Percentiles rank a stretch among this genome's conserved stretches.
These are phyloP conservation scores for Argyra leucocephala DNA, from an alignment of 2,888 invertebrate genomes.

Conservation along the genomic window DNA sequence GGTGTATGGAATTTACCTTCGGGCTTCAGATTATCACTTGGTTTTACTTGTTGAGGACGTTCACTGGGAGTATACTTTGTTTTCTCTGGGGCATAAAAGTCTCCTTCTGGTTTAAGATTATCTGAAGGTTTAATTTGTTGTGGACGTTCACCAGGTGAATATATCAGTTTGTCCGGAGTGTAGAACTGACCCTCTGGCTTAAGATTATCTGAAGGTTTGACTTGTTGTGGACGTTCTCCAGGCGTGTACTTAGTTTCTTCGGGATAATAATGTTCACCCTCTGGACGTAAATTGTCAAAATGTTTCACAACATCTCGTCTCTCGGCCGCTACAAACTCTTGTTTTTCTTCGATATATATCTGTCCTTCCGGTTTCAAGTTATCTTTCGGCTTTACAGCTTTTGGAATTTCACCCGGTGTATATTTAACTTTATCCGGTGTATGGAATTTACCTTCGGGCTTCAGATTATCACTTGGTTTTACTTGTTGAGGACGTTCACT, in stretches of 20 bases:
- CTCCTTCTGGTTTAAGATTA: slow-evolving; percentile 52
- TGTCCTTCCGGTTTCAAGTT: slow-evolving; percentile 53
- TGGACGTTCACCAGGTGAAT: slow-evolving; percentile 44
- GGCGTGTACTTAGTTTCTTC: slow-evolving; percentile 43
- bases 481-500: slow-evolving; percentile 19
- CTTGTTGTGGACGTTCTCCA: slow-evolving; percentile 42
- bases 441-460: slow-evolving; percentile 51
- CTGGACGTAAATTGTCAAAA: slow-evolving; percentile 53
- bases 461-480: slow-evolving; percentile 54
- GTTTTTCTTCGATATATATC: slow-evolving; percentile 44
- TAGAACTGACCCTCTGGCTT: slow-evolving; percentile 52
- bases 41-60: slow-evolving; percentile 39
- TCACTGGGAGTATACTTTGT: slow-evolving; percentile 40
- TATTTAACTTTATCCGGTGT: slow-evolving; percentile 33
- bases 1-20: slow-evolving; percentile 29
- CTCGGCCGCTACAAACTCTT: slow-evolving; percentile 41
- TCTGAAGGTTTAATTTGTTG: slow-evolving; percentile 46
- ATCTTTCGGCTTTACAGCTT: slow-evolving; percentile 46
- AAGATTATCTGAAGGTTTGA: slow-evolving; percentile 46
- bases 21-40: slow-evolving; percentile 43
- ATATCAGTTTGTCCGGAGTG: slow-evolving; percentile 44
- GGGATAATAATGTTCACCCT: slow-evolving; percentile 42
- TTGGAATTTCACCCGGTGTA: slow-evolving; percentile 45
- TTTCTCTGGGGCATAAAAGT: slow-evolving; percentile 45
- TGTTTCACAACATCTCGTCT: slow-evolving; percentile 49